Base-by-base conservation (phyloP, 2,797 vertebrate species). In the Pseudochaenichthys georgianus region DNA sequence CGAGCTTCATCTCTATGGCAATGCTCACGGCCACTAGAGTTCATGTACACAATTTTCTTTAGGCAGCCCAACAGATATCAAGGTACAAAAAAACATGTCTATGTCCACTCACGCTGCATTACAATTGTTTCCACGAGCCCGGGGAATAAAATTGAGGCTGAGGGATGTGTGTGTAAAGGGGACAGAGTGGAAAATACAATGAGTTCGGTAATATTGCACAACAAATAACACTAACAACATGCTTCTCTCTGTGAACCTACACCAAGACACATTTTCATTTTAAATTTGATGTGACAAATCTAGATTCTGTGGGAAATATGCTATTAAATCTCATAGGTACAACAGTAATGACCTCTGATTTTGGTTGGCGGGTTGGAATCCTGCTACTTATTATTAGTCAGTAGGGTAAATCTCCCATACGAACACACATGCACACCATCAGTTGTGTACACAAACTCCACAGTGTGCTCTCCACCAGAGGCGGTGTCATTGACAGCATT, bases 1-100 rank as follows among this genome's bases (percentile, higher is more conserved):
- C n/a, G 68, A 59, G 79, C 67, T 73, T 83, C 80, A 89, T 91
- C 85, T 91, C 82, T 89, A 87, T 89, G 87, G 61, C 88, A 91
- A 88, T 85, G 67, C 59, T 62, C 43, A 53, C n/a, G 12, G 75
- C 60, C 64, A 61, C 77, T 64, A 75, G 64, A 83, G 86, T 89
- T 88, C 66, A 85, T 90, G 88, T 87, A 69, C 74, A 83, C 83
- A 78, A 70, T 84, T 80, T 38, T 87, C 76, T 77, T 73, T 11
- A 78, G 69, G 79, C 80, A 53, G 71, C 59, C 78, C 73, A 83
- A 78, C 64, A 76, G 65, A 85, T 87, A 88, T 85, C 72, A 81
- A 70, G 66, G 70, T 46, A 70, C 62, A 60, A 67, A 83, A 65
- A 53, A 57, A 66, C 70, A 64, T 41, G 55, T 72, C 68, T 11